Percentiles rank a stretch among this genome's conserved stretches.
These are phyloP conservation scores for Erebia epiphron DNA, from an alignment of 2,888 invertebrate genomes.

Conservation along the genomic window DNA sequence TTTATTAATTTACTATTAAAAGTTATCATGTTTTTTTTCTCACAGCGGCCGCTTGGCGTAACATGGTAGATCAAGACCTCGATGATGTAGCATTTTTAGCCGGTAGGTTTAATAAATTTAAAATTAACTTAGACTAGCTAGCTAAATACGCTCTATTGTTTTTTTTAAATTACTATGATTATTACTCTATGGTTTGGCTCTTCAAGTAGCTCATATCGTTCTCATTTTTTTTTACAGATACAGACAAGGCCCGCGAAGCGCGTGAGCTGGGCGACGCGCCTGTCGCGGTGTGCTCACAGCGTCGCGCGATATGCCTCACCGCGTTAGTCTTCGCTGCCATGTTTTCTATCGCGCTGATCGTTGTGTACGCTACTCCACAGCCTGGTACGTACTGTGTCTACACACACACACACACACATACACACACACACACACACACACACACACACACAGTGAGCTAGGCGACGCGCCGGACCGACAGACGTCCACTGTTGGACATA, in stretches of 20 bases:
- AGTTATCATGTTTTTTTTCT: constrained; percentile 7
- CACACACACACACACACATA: background rate
- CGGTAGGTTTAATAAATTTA: constrained; percentile 75
- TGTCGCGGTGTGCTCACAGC: constrained; percentile 91
- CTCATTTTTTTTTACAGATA: constrained; percentile 51
- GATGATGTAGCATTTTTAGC: constrained; percentile 96
- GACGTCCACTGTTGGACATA: too few relatives aligned
- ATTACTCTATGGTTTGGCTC: too few relatives aligned
- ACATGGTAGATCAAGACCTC: constrained; percentile 95
- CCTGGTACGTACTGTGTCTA: constrained; percentile 82
- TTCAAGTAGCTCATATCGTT: too few relatives aligned
- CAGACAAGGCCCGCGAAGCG: constrained; percentile 74
- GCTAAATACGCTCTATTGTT: too few relatives aligned
- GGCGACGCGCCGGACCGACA: constrained; percentile 55
- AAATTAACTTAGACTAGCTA: too few relatives aligned
- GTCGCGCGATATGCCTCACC: constrained; percentile 91
- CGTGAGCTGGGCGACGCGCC: constrained; percentile 64
- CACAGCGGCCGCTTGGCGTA: constrained; percentile 83
- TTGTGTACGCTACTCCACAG: constrained; percentile 95
- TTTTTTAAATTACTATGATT: too few relatives aligned
- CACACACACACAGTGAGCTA: constrained; percentile 48
- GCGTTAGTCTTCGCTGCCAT: constrained; percentile 90
- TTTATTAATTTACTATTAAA: too few relatives aligned
- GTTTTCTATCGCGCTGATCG: constrained; percentile 91
- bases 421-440: constrained; percentile 5